Base-by-base conservation (phyloP, 2,888 invertebrate species). In the Hedya salicella region DNA sequence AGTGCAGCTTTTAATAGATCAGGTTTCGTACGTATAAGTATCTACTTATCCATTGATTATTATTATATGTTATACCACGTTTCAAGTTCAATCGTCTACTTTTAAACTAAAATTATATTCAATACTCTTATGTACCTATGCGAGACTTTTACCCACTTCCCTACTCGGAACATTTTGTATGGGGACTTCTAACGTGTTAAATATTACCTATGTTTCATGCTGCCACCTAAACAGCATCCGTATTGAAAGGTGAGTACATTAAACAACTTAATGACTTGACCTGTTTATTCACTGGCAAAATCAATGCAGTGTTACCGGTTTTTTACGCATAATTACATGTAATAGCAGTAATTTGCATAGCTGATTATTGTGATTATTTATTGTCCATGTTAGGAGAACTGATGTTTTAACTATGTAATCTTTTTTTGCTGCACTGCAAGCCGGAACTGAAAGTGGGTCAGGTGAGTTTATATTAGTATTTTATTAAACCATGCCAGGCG, bases 361-460 rank as follows among this genome's bases (percentile, higher is more conserved):
- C 32, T 57, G 11, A 32, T 32, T 46, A 32, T 17, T 19, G 17
- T 57, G 44, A 57, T 57, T 44, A 46, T 44, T 30, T 32, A 57
- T 32, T 30, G 16, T 17, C 32, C 8, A 30, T 57, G 17, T 32
- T 36, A 40, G 42, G 21, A 17, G 14, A 44, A 42, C 42, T 57
- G 8, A 56, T 14, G 14, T 40, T 40, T 6, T 16, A 30, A 16
- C 13, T 46, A 8, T 48, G 36, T 14, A 9, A 48, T 62, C 63
- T 62, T 52, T 36, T 70, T 32, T 71, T 83, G 82, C 71, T 78
- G 83, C 63, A 84, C 85, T 69, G 69, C 75, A 76, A 87, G 86
- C 77, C 57, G 74, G 57, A n/a, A 68, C 71, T 67, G 77, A 76
- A 69, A 74, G 86, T 86, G 78, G 83, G 85, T 81, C n/a, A n/a